These are phyloP conservation scores for Eretmochelys imbricata DNA, from an alignment of 2,113 vertebrate species.

Conservation along the genomic window DNA sequence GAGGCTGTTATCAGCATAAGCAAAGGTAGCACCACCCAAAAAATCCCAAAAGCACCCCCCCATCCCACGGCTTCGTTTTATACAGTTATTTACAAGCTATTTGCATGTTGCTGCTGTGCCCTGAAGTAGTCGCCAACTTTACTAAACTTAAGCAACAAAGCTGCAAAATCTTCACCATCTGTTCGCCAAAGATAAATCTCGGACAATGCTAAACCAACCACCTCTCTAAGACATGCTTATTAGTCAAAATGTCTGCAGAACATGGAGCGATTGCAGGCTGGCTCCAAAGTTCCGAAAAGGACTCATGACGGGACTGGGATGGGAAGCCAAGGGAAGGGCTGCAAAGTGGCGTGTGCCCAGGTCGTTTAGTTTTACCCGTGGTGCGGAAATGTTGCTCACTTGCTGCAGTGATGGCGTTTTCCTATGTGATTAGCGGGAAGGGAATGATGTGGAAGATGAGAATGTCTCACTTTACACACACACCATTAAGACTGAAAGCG, in stretches of 20 bases:
- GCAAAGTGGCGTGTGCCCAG: rapidly evolving
- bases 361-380: background rate
- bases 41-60: rapidly evolving
- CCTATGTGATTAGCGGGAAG: slow-evolving; percentile 24
- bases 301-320: background rate
- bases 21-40: background rate
- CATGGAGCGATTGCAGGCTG: background rate
- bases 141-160: background rate
- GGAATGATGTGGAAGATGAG: background rate
- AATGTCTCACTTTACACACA: background rate
- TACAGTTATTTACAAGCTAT: background rate
- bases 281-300: background rate
- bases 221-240: slow-evolving; percentile 12
- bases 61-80: background rate
- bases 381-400: background rate
- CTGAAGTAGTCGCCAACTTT: background rate
- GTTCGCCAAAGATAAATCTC: background rate
- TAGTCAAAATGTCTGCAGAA: background rate
- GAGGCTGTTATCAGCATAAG: background rate
- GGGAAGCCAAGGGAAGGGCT: background rate
- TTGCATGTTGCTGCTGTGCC: background rate
- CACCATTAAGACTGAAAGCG: background rate
- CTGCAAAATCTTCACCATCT: background rate
- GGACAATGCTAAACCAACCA: background rate
- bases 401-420: background rate